These are phyloP conservation scores for Cryptus armator DNA, from an alignment of 2,888 invertebrate genomes.

Conservation along the genomic window DNA sequence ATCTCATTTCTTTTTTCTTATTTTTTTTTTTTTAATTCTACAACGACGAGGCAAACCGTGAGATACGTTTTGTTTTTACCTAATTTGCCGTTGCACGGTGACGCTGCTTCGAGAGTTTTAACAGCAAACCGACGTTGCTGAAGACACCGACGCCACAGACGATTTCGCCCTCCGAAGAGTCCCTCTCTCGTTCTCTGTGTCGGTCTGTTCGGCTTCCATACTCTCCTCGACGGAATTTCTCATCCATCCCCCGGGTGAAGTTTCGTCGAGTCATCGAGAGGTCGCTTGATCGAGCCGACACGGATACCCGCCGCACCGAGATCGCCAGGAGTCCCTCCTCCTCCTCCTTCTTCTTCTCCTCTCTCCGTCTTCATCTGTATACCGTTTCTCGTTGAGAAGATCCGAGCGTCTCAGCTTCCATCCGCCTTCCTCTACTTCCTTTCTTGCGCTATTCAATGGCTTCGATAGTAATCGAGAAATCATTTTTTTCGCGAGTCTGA, in stretches of 20 bases:
- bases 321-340: slow-evolving; percentile 23
- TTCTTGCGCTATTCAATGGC: slow-evolving; percentile 9
- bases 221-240: slow-evolving; percentile 67
- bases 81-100: slow-evolving; percentile 76
- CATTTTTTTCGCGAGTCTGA: slow-evolving; percentile 20
- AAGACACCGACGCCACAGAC: slow-evolving; percentile 29
- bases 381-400: slow-evolving; percentile 49
- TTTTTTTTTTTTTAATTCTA: slow-evolving; percentile 13
- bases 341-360: neutral
- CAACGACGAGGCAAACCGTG: slow-evolving; percentile 49
- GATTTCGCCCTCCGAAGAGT: slow-evolving; percentile 48
- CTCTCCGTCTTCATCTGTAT: slow-evolving; percentile 43
- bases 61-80: slow-evolving; percentile 81
- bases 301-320: slow-evolving; percentile 71
- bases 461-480: slow-evolving; percentile 20
- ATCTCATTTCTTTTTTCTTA: slow-evolving; percentile 61
- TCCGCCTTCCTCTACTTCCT: slow-evolving; percentile 5
- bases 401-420: slow-evolving; percentile 73
- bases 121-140: slow-evolving; percentile 51
- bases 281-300: slow-evolving; percentile 82
- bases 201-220: neutral
- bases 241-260: slow-evolving; percentile 74
- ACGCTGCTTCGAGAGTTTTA: slow-evolving; percentile 51
- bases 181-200: slow-evolving; percentile 26
- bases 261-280: slow-evolving; percentile 81